phyloP scores from a whole-genome alignment of 1,140 invertebrate genomes.

The Leptoteleia sp. region DNA sequence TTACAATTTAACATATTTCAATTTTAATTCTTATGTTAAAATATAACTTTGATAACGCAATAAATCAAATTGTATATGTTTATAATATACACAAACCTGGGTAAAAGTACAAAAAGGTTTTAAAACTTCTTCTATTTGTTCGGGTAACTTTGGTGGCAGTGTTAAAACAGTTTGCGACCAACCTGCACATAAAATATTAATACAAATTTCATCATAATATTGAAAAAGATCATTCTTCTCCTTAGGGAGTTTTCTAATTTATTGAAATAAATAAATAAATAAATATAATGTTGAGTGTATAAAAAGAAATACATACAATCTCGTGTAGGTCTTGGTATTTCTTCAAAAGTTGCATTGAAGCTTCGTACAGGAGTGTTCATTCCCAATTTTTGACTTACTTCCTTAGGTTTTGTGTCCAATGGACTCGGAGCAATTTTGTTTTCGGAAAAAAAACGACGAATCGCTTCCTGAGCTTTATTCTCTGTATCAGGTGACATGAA shows the following conservation, averaged over 20 bases:
- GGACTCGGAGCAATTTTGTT: slow-evolving; percentile 82
- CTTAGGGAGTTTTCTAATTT: no score
- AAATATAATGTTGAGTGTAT: no score
- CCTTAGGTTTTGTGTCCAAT: slow-evolving; percentile 65
- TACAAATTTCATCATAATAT: no score
- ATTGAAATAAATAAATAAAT: no score
- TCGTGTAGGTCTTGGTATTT: no score
- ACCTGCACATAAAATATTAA: no score
- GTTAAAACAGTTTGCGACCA: slow-evolving; percentile 84
- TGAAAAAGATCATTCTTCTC: not conserved
- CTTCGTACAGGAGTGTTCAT: slow-evolving; percentile 51
- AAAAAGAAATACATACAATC: no score
- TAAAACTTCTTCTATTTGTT: slow-evolving; percentile 83
- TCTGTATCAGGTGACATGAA: slow-evolving; percentile 81
- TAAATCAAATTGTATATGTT: not conserved
- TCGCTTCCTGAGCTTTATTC: slow-evolving; percentile 81
- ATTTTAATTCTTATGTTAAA: no score
- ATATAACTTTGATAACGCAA: no score
- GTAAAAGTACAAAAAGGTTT: slow-evolving; percentile 84
- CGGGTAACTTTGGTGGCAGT: slow-evolving; percentile 82
- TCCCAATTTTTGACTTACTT: slow-evolving; percentile 41
- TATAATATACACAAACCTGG: no score
- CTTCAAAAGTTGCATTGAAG: not conserved
- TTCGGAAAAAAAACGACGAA: slow-evolving; percentile 81
- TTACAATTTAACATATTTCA: no score